phyloP scores from a whole-genome alignment of 2,797 vertebrate species.

The Acropternis orthonyx region DNA sequence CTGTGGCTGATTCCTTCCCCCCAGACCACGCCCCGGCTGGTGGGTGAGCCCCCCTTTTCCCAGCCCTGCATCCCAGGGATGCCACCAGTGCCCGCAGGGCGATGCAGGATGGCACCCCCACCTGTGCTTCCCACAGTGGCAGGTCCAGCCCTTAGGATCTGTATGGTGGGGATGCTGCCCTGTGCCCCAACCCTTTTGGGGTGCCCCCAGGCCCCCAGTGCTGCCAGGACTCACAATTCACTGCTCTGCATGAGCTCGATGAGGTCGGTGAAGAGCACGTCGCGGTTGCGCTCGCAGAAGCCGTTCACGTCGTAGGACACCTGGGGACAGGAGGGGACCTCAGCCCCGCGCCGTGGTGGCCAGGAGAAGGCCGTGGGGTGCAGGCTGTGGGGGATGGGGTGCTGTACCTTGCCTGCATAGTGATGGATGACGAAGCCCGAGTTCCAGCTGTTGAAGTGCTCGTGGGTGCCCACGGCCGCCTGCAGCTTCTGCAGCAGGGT shows the following conservation, averaged over 20 bases:
- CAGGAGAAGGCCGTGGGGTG: not conserved
- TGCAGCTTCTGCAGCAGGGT: conserved; percentile 95
- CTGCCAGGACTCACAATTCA: conserved; percentile 82
- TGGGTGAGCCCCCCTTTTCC: not conserved
- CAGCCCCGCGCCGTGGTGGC: accelerated
- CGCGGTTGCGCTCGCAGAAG: conserved; percentile 94
- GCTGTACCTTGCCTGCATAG: conserved; percentile 90
- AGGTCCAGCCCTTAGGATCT: not conserved
- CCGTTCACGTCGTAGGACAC: conserved; percentile 91
- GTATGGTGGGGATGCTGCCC: not conserved
- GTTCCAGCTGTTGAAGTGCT: conserved; percentile 96
- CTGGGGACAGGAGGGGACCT: conserved; percentile 64
- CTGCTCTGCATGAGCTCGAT: conserved; percentile 99
- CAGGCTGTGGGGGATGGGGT: not conserved
- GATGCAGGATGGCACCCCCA: not conserved
- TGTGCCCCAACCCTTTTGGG: not conserved
- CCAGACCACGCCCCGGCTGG: not conserved
- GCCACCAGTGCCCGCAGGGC: accelerated
- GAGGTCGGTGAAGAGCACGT: conserved; percentile 92
- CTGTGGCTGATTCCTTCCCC: accelerated
- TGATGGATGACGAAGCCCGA: conserved; percentile 93
- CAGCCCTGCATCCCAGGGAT: not conserved
- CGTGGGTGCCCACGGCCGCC: conserved; percentile 87
- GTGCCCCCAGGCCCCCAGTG: accelerated
- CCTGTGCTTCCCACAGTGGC: not conserved